Evolutionary conservation across 2,888 invertebrate genomes (phyloP), one percentile per base, ranked within the genome.

Genomic region (Cephus pygmeus): DNA sequence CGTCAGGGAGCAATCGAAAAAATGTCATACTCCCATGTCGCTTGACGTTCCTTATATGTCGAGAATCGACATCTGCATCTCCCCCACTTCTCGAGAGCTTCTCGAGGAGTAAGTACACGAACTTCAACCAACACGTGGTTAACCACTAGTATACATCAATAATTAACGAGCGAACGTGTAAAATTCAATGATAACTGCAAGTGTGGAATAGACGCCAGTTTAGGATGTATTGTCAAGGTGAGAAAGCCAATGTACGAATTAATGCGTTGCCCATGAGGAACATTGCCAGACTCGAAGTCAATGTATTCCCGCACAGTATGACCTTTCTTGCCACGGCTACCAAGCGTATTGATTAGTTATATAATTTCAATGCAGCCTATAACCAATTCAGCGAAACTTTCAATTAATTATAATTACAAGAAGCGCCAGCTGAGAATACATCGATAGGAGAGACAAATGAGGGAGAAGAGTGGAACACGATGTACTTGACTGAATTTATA

Each of bases 1-100:
- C 71, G 83, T 82, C 82, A 83, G 78, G 81, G 84, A 84, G 80
- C 83, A 83, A 86, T 84, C 82, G 36, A 84, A 88, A 87, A 89
- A 89, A 81, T 89, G 89, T 89, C 85, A 81, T 83, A 83, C 82
- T 81, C 78, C 79, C 81, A 81, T 80, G 78, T 79, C 71, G 78
- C 81, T 75, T 81, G 75, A 80, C 85, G 85, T 89, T 85, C 86
- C 90, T 90, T 91, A 90, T 91, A 90, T 79, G 82, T 80, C 73
- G 73, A 69, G 35, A 79, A 81, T 79, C 77, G 75, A 76, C 78
- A 35, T 35, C 35, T 79, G 82, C 83, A 83, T 84, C 80, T 77
- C 69, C 80, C 79, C 79, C 81, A 71, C 71, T 74, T 74, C 15
- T 23, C 74, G 74, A 23, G 12, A 74, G 3, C 74, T 30, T 34